Percentiles rank a stretch among this genome's conserved stretches.
These are phyloP conservation scores for Sparus aurata DNA, from an alignment of 2,797 vertebrate genomes.

Conservation along the genomic window DNA sequence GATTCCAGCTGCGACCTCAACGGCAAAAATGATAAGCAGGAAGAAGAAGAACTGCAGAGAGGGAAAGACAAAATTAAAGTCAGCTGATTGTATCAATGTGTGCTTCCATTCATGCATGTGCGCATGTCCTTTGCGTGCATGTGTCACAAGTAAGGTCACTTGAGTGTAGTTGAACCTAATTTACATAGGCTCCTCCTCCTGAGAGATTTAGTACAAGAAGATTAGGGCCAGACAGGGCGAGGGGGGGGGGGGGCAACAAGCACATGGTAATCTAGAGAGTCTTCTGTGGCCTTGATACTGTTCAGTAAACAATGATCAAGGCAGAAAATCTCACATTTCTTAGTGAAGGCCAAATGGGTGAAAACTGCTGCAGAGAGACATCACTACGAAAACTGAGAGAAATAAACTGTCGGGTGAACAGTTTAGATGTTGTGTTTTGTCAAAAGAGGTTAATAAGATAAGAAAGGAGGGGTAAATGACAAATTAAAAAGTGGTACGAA, in stretches of 20 bases:
- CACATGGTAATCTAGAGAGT: slow-evolving; percentile 36
- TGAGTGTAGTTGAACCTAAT: slow-evolving; percentile 62
- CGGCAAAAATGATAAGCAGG: slow-evolving; percentile 94
- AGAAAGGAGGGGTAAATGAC: neutral
- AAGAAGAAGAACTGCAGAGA: slow-evolving; percentile 93
- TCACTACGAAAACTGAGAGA: neutral
- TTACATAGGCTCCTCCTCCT: slow-evolving; percentile 69
- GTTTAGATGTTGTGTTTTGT: neutral
- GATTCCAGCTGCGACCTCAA: slow-evolving; percentile 94
- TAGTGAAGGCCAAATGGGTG: slow-evolving; percentile 19
- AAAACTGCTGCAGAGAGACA: neutral
- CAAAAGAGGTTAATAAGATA: neutral
- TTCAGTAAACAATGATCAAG: slow-evolving; percentile 55
- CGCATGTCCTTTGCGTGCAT: slow-evolving; percentile 22
- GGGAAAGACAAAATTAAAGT: slow-evolving; percentile 35
- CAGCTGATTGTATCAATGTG: slow-evolving; percentile 18
- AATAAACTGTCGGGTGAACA: neutral
- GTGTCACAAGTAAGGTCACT: slow-evolving; percentile 63
- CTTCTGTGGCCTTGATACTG: slow-evolving; percentile 57
- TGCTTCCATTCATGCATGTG: slow-evolving; percentile 9
- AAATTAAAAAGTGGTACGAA: slow-evolving; percentile 74
- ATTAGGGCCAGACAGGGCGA: slow-evolving; percentile 61
- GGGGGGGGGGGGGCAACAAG: slow-evolving; percentile 37
- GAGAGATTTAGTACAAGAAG: slow-evolving; percentile 77
- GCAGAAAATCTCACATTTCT: slow-evolving; percentile 30